These are phyloP conservation scores for Rhipidura dahli DNA, from an alignment of 2,113 vertebrate genomes.

Conservation along the genomic window DNA sequence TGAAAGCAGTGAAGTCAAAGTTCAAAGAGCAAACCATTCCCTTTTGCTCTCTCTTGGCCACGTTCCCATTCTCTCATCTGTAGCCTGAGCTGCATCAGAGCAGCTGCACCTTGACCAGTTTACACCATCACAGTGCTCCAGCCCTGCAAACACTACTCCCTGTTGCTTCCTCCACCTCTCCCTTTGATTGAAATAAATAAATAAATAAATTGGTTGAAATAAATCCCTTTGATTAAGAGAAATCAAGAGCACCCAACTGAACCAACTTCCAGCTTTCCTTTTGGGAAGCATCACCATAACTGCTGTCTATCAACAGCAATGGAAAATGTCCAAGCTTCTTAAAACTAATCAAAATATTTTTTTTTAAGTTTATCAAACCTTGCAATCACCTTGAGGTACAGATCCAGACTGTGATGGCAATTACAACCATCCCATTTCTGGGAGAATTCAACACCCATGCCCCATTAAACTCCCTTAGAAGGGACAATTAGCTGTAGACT, in stretches of 20 bases:
- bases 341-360: not conserved
- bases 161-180: not conserved
- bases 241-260: not conserved
- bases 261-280: not conserved
- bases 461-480: not conserved
- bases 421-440: not conserved
- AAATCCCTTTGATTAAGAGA: not conserved
- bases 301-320: not conserved
- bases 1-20: not conserved
- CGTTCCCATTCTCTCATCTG: rapidly evolving
- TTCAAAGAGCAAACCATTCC: not conserved
- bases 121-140: not conserved
- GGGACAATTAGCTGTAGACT: slow-evolving; percentile 9
- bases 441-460: not conserved
- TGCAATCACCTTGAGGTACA: not conserved
- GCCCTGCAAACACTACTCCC: not conserved
- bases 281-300: not conserved
- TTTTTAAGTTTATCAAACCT: not conserved
- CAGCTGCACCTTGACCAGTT: not conserved
- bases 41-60: not conserved
- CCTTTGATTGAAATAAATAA: not conserved
- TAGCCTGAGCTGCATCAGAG: not conserved
- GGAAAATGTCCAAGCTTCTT: not conserved
- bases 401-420: not conserved
- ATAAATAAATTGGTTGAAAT: not conserved